These are phyloP conservation scores for Coptodon bakossiorum DNA, from an alignment of 2,113 vertebrate species.

Conservation along the genomic window DNA sequence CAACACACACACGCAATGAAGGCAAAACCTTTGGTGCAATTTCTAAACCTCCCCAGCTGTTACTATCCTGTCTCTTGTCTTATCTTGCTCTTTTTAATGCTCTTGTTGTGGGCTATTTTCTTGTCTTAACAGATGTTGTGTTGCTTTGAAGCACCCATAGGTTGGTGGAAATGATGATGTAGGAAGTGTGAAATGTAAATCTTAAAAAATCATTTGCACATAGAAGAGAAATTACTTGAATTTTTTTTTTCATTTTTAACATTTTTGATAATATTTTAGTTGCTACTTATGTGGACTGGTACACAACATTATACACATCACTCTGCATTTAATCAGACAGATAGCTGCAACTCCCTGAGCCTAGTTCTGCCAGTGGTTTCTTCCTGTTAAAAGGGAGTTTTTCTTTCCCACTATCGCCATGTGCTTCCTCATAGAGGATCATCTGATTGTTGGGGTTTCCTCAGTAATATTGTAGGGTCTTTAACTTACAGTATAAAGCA, in stretches of 20 bases:
- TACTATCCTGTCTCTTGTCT: not conserved
- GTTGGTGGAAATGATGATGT: conserved; percentile 5
- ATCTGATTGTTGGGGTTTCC: not conserved
- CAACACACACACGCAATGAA: not conserved
- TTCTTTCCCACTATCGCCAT: not conserved
- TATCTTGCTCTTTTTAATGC: not conserved
- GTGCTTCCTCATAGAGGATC: not conserved
- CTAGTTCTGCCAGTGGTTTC: not conserved
- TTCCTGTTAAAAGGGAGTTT: not conserved
- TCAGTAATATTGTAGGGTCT: not conserved
- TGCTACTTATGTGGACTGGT: not conserved
- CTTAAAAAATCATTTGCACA: not conserved
- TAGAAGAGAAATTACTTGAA: not conserved
- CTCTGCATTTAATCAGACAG: not conserved
- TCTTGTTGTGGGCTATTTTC: not conserved
- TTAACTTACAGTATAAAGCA: not conserved
- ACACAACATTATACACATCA: not conserved
- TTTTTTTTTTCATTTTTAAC: not conserved
- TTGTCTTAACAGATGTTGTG: conserved; percentile 30
- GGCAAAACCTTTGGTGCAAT: not conserved
- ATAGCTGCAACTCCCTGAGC: not conserved
- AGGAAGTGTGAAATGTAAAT: not conserved
- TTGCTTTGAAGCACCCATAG: conserved; percentile 9
- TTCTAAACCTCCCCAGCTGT: conserved; percentile 35
- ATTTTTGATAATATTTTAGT: not conserved